Conservation (phyloP, 2,888 invertebrate species). For the Villa cingulata region DNA sequence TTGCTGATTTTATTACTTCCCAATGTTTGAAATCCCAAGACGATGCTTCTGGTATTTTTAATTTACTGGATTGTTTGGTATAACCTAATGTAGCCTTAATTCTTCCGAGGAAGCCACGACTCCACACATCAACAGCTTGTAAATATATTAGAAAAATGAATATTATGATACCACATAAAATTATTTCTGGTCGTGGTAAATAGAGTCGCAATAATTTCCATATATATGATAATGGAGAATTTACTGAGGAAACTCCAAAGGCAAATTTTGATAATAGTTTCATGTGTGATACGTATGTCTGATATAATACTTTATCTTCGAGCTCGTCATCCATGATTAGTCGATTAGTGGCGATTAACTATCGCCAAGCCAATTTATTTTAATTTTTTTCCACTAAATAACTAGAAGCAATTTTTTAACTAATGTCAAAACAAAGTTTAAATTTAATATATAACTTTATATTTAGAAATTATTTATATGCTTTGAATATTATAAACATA, state of each 20-base stretch:
- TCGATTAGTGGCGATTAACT: constrained; percentile 24
- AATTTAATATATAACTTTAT: too few species aligned
- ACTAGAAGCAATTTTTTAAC: too few species aligned
- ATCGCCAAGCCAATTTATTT: too few species aligned
- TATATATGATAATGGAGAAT: constrained; percentile 59
- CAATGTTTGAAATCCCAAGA: constrained; percentile 47
- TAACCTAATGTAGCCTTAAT: constrained; percentile 32
- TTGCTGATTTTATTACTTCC: constrained; percentile 60
- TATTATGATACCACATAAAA: constrained; percentile 56
- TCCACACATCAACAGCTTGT: constrained; percentile 73
- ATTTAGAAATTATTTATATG: too few species aligned
- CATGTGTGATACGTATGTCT: constrained; percentile 75
- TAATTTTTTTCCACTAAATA: too few species aligned
- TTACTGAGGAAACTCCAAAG: constrained; percentile 59
- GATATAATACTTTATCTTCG: constrained; percentile 76
- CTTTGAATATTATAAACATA: too few species aligned
- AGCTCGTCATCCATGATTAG: constrained; percentile 75
- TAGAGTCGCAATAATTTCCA: constrained; percentile 68
- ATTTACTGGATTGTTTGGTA: constrained; percentile 19
- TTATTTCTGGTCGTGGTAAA: constrained; percentile 64
- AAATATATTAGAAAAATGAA: constrained; percentile 64
- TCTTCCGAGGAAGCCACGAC: constrained; percentile 51
- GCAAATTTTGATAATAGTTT: constrained; percentile 70
- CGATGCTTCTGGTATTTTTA: constrained; percentile 21
- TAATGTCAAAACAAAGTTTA: too few species aligned